phyloP scores from a whole-genome alignment of 2,113 vertebrate genomes.

The Sander vitreus region DNA sequence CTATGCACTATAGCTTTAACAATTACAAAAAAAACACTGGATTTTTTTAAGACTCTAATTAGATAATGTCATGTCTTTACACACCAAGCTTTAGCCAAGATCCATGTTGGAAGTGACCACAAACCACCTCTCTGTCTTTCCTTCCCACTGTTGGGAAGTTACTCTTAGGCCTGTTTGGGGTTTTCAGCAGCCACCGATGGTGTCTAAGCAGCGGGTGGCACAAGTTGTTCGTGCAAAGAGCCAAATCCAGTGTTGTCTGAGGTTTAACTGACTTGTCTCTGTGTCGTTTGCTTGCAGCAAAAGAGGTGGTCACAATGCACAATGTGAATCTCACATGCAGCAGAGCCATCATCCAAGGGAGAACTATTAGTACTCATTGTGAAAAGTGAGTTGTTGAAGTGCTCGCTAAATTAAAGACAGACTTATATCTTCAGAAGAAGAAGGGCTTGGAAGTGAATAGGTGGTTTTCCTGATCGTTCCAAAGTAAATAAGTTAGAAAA shows the following conservation, averaged over 20 bases:
- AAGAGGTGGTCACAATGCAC: constrained; percentile 37
- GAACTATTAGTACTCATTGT: constrained; percentile 73
- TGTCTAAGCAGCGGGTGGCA: constrained; percentile 36
- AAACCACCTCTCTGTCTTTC: constrained; percentile 38
- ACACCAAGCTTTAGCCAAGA: constrained; percentile 28
- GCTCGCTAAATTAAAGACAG: constrained; percentile 77
- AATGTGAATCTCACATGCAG: constrained; percentile 42
- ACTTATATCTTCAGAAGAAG: constrained; percentile 60
- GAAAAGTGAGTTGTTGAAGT: constrained; percentile 69
- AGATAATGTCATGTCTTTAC: constrained; percentile 31
- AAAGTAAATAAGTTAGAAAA: constrained; percentile 80
- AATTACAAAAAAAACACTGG: background rate
- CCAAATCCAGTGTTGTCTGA: constrained; percentile 47
- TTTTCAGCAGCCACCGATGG: constrained; percentile 27
- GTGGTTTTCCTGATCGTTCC: constrained; percentile 76
- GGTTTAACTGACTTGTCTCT: constrained; percentile 57
- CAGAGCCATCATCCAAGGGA: constrained; percentile 50
- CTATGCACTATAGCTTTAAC: background rate
- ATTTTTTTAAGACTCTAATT: constrained; percentile 26
- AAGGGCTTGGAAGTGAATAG: constrained; percentile 68
- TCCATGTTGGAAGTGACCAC: constrained; percentile 45
- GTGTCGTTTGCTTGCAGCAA: constrained; percentile 45
- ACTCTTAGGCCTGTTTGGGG: constrained; percentile 5
- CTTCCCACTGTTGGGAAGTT: constrained; percentile 21
- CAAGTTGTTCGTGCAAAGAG: constrained; percentile 28